These are phyloP conservation scores for Drosophila borealis DNA, from an alignment of 2,888 invertebrate genomes.

Conservation along the genomic window DNA sequence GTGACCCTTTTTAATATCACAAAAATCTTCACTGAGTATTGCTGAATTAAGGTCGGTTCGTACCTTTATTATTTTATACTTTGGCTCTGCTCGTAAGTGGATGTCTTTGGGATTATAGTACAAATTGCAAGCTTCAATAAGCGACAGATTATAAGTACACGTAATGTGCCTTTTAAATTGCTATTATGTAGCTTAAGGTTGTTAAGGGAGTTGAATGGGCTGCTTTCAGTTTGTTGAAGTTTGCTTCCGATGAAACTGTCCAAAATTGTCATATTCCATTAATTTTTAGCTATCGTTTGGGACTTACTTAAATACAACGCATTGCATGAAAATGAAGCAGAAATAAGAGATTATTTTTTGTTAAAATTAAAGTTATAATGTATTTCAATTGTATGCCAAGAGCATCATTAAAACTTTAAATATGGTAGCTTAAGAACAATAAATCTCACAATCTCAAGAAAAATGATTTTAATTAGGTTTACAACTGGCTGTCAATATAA, in stretches of 20 bases:
- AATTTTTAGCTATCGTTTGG: not conserved
- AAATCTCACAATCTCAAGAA: too few relatives aligned
- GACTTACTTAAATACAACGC: not conserved
- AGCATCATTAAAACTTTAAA: too few relatives aligned
- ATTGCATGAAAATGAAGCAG: too few relatives aligned
- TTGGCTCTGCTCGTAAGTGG: conserved; percentile 31
- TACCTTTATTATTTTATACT: conserved; percentile 51
- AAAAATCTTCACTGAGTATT: conserved; percentile 52
- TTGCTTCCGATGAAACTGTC: not conserved
- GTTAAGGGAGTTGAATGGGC: conserved; percentile 15
- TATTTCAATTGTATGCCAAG: not conserved
- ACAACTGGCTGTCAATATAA: too few relatives aligned
- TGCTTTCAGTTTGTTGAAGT: not conserved
- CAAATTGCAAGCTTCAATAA: conserved; percentile 43
- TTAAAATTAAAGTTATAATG: too few relatives aligned
- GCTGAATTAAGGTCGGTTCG: conserved; percentile 57
- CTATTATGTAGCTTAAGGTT: conserved; percentile 21
- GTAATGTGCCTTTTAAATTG: conserved; percentile 41
- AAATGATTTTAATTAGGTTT: too few relatives aligned
- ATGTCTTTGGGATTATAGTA: conserved; percentile 59
- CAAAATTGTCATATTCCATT: not conserved
- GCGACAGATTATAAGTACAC: conserved; percentile 26
- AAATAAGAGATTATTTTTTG: too few relatives aligned
- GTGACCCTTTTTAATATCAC: conserved; percentile 61
- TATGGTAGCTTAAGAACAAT: too few relatives aligned